These are phyloP conservation scores for Bovichtus diacanthus DNA, from an alignment of 2,797 vertebrate genomes.

Conservation along the genomic window DNA sequence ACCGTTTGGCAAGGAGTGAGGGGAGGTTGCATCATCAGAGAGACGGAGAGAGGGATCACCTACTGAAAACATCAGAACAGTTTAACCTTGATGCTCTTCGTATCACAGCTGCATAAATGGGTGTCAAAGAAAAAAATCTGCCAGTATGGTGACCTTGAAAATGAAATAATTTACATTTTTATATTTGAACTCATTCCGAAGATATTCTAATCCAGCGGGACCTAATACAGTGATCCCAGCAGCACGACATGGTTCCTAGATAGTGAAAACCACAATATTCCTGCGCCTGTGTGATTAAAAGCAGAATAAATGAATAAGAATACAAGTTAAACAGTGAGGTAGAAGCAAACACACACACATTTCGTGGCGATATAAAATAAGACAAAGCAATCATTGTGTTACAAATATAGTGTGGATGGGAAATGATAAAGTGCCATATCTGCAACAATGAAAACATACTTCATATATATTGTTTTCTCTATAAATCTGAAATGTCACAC, in stretches of 20 bases:
- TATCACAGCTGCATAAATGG: slow-evolving; percentile 46
- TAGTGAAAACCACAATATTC: not conserved
- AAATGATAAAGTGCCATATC: not conserved
- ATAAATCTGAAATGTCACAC: slow-evolving; percentile 39
- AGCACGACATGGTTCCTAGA: not conserved
- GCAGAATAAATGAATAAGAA: slow-evolving; percentile 18
- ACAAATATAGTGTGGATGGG: slow-evolving; percentile 17
- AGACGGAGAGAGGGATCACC: slow-evolving; percentile 64
- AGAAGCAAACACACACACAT: not conserved
- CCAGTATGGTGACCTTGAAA: slow-evolving; percentile 50
- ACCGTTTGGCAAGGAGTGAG: slow-evolving; percentile 73
- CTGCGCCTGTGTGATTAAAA: slow-evolving; percentile 10
- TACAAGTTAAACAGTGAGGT: not conserved
- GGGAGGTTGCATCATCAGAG: slow-evolving; percentile 75
- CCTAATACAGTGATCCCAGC: not conserved
- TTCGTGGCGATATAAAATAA: slow-evolving; percentile 17
- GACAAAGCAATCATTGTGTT: slow-evolving; percentile 12
- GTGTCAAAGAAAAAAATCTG: slow-evolving; percentile 49
- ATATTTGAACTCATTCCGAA: slow-evolving; percentile 20
- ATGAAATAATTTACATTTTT: slow-evolving; percentile 37
- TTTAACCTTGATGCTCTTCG: slow-evolving; percentile 73
- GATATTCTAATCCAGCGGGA: slow-evolving; percentile 10
- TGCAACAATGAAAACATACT: slow-evolving; percentile 15
- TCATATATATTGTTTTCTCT: slow-evolving; percentile 10
- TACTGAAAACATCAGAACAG: slow-evolving; percentile 70